Percentiles rank a stretch among this genome's conserved stretches.
Evolutionary conservation across 2,888 invertebrate genomes (phyloP).

Genomic region (Autographa gamma): DNA sequence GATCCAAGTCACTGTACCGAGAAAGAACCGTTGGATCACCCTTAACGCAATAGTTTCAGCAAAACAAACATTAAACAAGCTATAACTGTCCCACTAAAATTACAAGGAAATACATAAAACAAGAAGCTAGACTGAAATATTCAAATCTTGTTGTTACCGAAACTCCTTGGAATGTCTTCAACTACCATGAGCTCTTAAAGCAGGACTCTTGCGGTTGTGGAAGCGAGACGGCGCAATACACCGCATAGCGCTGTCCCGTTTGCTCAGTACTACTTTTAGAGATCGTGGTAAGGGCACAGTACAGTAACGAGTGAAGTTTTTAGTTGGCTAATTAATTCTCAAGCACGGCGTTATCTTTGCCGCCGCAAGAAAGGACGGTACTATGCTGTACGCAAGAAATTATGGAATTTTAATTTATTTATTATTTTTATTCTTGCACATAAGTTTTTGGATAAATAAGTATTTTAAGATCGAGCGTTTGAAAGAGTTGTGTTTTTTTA

Average conservation of each 20-base stretch:
- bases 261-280: no score
- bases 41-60: no score
- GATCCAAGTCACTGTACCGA: no score
- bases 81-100: not conserved
- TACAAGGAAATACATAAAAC: not conserved
- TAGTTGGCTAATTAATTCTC: constrained; percentile 80
- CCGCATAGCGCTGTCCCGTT: no score
- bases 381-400: constrained; percentile 48
- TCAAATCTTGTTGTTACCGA: constrained; percentile 49
- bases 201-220: no score
- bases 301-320: constrained; percentile 74
- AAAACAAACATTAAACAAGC: not conserved
- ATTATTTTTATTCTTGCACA: no score
- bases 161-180: constrained; percentile 42
- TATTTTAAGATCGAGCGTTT: constrained; percentile 24
- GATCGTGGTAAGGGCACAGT: constrained; percentile 6
- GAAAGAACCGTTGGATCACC: no score
- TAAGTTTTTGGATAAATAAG: no score
- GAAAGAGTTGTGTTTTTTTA: constrained; percentile 28
- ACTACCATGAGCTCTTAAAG: no score
- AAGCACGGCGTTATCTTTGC: constrained; percentile 74
- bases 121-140: constrained; percentile 28
- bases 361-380: constrained; percentile 52
- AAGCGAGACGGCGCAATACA: no score
- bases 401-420: constrained; percentile 17